phyloP scores from a whole-genome alignment of 1,140 invertebrate species.

The Trichonephila inaurata region DNA sequence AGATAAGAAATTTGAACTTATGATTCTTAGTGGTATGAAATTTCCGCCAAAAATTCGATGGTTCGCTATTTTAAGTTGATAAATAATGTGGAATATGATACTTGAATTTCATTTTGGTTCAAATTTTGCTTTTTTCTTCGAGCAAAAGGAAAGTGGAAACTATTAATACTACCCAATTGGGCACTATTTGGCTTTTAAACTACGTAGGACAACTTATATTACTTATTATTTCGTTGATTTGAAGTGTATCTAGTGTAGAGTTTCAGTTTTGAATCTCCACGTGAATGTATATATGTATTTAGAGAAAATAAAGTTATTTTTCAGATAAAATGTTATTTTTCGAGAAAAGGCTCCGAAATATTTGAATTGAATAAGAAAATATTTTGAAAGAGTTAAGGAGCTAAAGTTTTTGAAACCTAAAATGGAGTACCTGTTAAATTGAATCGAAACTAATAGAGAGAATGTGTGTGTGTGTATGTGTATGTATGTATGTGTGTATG shows the following conservation, averaged over 20 bases:
- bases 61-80: background rate
- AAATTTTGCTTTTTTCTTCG: background rate
- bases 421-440: too few relatives aligned
- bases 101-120: background rate
- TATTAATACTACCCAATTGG: background rate
- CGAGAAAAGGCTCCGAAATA: too few relatives aligned
- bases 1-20: background rate
- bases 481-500: too few relatives aligned
- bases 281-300: too few relatives aligned
- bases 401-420: too few relatives aligned
- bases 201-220: background rate
- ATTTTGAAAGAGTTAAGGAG: too few relatives aligned
- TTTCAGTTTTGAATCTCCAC: background rate
- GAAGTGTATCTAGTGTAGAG: background rate
- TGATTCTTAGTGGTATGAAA: background rate
- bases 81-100: background rate
- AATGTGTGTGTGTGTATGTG: too few relatives aligned
- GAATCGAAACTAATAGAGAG: too few relatives aligned
- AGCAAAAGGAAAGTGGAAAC: background rate
- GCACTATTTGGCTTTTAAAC: background rate
- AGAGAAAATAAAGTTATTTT: too few relatives aligned
- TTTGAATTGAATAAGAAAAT: too few relatives aligned
- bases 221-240: background rate
- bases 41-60: background rate
- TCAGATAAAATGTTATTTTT: too few relatives aligned